Evolutionary conservation across 2,797 vertebrate species (phyloP).

Genomic region (Gallinago stenura): DNA sequence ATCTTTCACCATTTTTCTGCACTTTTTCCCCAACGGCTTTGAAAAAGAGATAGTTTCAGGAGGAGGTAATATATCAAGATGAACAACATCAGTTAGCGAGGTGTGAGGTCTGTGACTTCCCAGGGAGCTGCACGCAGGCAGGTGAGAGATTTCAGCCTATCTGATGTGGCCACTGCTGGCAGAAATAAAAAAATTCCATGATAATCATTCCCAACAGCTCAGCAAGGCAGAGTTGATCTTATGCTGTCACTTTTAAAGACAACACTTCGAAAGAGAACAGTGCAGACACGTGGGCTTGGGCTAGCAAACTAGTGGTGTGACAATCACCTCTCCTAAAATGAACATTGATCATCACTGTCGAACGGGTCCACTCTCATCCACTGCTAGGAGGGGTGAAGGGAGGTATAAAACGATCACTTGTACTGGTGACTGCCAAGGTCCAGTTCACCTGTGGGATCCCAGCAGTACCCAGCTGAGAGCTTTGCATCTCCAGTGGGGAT

Average conservation of each 20-base stretch:
- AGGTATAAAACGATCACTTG: slow-evolving; percentile 12
- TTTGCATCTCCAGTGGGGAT: background rate
- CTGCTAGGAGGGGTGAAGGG: slow-evolving; percentile 4
- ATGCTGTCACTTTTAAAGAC: background rate
- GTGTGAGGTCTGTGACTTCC: slow-evolving; percentile 12
- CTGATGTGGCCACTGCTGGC: background rate
- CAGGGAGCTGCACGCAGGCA: background rate
- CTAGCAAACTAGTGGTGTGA: background rate
- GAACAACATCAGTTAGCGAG: background rate
- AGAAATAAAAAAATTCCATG: slow-evolving; percentile 10
- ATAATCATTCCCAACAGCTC: slow-evolving; percentile 17
- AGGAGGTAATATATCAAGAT: slow-evolving; percentile 37
- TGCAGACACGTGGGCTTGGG: background rate
- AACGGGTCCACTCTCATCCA: background rate
- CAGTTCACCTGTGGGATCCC: background rate
- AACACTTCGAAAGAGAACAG: slow-evolving; percentile 8
- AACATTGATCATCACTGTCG: background rate
- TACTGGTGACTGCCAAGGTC: background rate
- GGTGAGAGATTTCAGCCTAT: slow-evolving; percentile 25
- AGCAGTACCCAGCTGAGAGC: background rate
- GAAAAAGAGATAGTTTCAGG: slow-evolving; percentile 7
- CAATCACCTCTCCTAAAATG: slow-evolving; percentile 32
- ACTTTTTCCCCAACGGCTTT: background rate
- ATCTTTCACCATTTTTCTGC: slow-evolving; percentile 1
- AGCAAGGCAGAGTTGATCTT: background rate